phyloP scores from a whole-genome alignment of 2,113 vertebrate genomes.

The Pandion haliaetus region DNA sequence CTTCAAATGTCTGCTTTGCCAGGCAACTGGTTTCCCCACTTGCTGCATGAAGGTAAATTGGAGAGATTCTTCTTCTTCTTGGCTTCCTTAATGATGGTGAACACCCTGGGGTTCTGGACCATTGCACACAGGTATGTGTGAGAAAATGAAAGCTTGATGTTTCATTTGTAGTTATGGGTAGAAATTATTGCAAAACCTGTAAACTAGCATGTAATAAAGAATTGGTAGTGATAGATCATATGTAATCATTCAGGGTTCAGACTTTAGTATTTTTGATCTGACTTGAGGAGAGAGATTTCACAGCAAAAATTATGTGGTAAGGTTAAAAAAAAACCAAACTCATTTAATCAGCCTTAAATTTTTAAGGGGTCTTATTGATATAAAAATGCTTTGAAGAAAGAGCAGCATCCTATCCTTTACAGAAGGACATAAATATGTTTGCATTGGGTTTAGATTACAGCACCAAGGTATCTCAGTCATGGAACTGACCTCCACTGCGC shows the following conservation, averaged over 20 bases:
- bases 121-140: constrained; percentile 83
- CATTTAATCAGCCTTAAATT: neutral
- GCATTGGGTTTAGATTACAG: neutral
- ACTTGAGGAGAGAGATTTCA: neutral
- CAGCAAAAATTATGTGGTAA: neutral
- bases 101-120: constrained; percentile 83
- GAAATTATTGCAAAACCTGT: neutral
- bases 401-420: neutral
- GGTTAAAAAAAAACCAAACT: neutral
- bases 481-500: neutral
- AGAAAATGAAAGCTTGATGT: neutral
- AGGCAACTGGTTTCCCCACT: constrained; percentile 91
- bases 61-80: constrained; percentile 91
- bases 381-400: neutral
- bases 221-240: neutral
- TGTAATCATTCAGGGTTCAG: neutral
- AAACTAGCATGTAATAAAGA: neutral
- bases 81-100: constrained; percentile 83
- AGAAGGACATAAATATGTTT: neutral
- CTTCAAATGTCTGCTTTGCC: constrained; percentile 49
- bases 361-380: neutral
- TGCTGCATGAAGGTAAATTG: constrained; percentile 85
- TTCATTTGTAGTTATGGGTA: neutral
- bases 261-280: neutral
- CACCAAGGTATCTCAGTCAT: too few species aligned